Percentiles rank a stretch among this genome's conserved stretches.
phyloP scores from a whole-genome alignment of 2,888 invertebrate species.

The Serripes groenlandicus region DNA sequence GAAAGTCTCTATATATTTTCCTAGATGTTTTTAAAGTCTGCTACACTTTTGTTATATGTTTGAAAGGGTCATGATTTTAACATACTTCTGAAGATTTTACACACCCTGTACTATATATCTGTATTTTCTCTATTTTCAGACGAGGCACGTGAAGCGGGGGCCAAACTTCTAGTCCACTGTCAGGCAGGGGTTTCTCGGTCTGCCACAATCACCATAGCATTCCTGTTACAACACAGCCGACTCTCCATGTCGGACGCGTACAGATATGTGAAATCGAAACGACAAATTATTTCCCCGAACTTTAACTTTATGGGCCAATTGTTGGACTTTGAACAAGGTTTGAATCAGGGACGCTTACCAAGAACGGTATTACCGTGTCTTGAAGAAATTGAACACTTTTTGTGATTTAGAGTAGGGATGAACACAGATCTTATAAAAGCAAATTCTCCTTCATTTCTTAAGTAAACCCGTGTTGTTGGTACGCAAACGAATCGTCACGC shows the following conservation, averaged over 20 bases:
- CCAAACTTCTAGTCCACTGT: slow-evolving; percentile 95
- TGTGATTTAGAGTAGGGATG: no score
- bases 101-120: no score
- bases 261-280: slow-evolving; percentile 93
- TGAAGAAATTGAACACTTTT: slow-evolving; percentile 1
- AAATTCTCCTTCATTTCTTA: no score
- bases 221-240: slow-evolving; percentile 94
- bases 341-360: slow-evolving; percentile 74
- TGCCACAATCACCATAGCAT: slow-evolving; percentile 97
- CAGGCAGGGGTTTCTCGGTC: slow-evolving; percentile 98
- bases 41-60: no score
- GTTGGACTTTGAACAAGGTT: slow-evolving; percentile 91
- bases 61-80: no score
- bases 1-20: no score
- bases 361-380: slow-evolving; percentile 15
- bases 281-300: slow-evolving; percentile 97
- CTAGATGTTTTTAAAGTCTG: no score
- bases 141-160: slow-evolving; percentile 90
- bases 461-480: no score
- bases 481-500: no score
- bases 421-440: no score
- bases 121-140: slow-evolving; percentile 88
- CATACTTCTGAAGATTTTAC: no score
- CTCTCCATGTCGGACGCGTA: slow-evolving; percentile 95
- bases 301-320: slow-evolving; percentile 97